phyloP scores from a whole-genome alignment of 2,888 invertebrate species.

The Mythimna vitellina region DNA sequence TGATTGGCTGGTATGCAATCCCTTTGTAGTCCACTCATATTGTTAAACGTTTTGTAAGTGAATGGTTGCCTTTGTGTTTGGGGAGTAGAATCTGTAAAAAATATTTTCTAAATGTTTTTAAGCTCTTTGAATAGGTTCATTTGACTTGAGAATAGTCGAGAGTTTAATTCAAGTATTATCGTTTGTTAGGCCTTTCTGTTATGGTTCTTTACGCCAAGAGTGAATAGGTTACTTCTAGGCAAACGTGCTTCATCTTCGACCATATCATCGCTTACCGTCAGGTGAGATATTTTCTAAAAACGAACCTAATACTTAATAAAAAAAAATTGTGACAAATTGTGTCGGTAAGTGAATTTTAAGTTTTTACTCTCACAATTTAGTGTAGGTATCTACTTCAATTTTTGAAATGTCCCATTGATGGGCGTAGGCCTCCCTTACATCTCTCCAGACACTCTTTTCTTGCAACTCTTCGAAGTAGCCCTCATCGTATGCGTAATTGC shows the following conservation, averaged over 20 bases:
- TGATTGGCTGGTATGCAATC: conserved; percentile 69
- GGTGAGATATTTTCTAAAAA: no score
- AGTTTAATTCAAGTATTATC: background rate
- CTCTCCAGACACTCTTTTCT: no score
- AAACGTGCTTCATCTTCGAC: no score
- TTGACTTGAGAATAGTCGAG: background rate
- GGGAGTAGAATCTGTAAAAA: background rate
- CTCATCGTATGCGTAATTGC: accelerated
- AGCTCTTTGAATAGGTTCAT: conserved; percentile 11
- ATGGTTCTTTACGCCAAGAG: no score
- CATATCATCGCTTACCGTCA: no score
- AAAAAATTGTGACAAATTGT: background rate
- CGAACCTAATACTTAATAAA: no score
- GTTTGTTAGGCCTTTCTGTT: background rate
- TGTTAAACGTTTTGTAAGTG: conserved; percentile 51
- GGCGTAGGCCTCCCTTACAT: background rate
- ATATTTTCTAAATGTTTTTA: background rate
- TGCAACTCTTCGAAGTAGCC: no score
- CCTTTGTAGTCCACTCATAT: conserved; percentile 57
- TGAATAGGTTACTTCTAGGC: no score
- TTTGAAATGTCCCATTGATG: background rate
- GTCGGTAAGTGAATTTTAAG: background rate
- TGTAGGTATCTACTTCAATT: background rate
- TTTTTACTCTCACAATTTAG: background rate
- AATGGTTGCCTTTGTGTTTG: conserved; percentile 54